Percentiles rank a stretch among this genome's conserved stretches.
phyloP scores from a whole-genome alignment of 2,888 invertebrate species.

The Eupithecia insigniata region DNA sequence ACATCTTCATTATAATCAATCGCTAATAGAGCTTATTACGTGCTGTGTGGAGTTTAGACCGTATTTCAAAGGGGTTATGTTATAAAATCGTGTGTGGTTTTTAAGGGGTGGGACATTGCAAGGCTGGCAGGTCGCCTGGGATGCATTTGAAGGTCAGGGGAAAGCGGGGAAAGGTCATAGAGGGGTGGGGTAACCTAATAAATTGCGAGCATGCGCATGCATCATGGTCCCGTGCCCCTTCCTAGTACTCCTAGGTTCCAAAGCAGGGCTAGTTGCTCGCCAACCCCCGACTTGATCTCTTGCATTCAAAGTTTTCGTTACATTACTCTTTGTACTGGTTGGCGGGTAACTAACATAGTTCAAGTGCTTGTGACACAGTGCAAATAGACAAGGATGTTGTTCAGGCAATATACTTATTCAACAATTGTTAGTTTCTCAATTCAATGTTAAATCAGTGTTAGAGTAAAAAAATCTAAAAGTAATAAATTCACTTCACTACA shows the following conservation, averaged over 20 bases:
- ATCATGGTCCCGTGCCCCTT: conserved; percentile 52
- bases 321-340: conserved; percentile 19
- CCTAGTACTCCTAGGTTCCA: conserved; percentile 21
- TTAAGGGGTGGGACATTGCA: conserved; percentile 46
- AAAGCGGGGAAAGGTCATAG: conserved; percentile 43
- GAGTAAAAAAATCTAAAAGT: neutral
- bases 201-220: conserved; percentile 73
- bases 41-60: conserved; percentile 13
- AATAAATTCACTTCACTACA: neutral
- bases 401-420: neutral
- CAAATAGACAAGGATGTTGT: conserved; percentile 14
- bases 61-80: conserved; percentile 6
- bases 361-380: conserved; percentile 21
- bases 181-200: conserved; percentile 56
- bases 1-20: conserved; percentile 29
- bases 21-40: conserved; percentile 24
- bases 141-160: conserved; percentile 75
- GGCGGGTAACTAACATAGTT: conserved; percentile 15
- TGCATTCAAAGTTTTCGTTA: conserved; percentile 8
- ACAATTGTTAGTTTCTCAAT: neutral
- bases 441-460: neutral
- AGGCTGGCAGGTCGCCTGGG: conserved; percentile 73
- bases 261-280: conserved; percentile 20
- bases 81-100: conserved; percentile 16
- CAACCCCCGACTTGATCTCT: conserved; percentile 24